A percentile compares a stretch with the other conserved stretches of the same genome.
phyloP scores from a whole-genome alignment of 2,888 invertebrate genomes.

The Apotomis betuletana region DNA sequence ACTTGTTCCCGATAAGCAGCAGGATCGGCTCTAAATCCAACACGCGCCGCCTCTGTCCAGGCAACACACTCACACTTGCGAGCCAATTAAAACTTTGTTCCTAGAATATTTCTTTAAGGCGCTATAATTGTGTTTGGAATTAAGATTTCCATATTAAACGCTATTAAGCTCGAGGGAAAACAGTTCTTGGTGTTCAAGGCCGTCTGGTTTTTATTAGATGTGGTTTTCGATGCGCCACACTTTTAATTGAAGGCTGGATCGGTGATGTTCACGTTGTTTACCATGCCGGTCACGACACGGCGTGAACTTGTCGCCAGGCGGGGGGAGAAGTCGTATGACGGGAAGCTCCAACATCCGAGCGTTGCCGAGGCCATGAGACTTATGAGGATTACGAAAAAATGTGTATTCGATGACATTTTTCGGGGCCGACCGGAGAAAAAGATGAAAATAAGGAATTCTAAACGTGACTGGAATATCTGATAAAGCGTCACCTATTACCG shows the following conservation, averaged over 20 bases:
- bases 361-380: slow-evolving; percentile 76
- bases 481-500: slow-evolving; percentile 79
- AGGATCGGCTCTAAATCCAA: slow-evolving; percentile 73
- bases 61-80: slow-evolving; percentile 58
- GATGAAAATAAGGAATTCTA: slow-evolving; percentile 83
- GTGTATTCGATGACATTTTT: slow-evolving; percentile 84
- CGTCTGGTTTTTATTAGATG: slow-evolving; percentile 39
- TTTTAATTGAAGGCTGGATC: slow-evolving; percentile 66
- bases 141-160: slow-evolving; percentile 3
- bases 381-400: slow-evolving; percentile 83
- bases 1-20: slow-evolving; percentile 74
- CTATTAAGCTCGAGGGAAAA: slow-evolving; percentile 10
- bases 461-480: slow-evolving; percentile 79
- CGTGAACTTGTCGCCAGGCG: slow-evolving; percentile 67
- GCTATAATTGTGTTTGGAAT: slow-evolving; percentile 18
- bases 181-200: slow-evolving; percentile 22
- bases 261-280: slow-evolving; percentile 58
- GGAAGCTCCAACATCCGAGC: slow-evolving; percentile 58
- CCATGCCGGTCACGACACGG: slow-evolving; percentile 72
- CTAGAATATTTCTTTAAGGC: slow-evolving; percentile 32
- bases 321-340: slow-evolving; percentile 57
- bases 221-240: slow-evolving; percentile 55
- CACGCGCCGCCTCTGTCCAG: slow-evolving; percentile 56
- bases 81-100: slow-evolving; percentile 68
- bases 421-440: slow-evolving; percentile 80